Evolutionary conservation across 2,888 invertebrate species (phyloP).

Genomic region (Gisinianus flammeolus): DNA sequence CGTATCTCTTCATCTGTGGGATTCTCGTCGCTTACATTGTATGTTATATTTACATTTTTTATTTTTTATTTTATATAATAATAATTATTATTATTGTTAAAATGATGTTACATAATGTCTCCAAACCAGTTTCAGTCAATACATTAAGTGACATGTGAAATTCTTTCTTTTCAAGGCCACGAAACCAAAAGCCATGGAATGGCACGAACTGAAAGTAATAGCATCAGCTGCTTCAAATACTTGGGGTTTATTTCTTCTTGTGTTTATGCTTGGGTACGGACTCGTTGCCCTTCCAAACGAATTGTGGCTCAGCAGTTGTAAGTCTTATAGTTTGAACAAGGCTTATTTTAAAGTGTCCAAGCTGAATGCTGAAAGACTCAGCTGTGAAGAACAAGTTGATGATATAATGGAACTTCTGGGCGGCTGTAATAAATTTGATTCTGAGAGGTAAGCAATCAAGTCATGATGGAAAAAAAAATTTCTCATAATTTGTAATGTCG

Average conservation of each 20-base stretch:
- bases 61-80: too few relatives aligned
- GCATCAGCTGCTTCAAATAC: slow-evolving; percentile 95
- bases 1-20: slow-evolving; percentile 92
- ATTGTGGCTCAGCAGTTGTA: slow-evolving; percentile 75
- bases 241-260: slow-evolving; percentile 95
- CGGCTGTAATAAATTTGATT: slow-evolving; percentile 33
- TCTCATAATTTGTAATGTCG: too few relatives aligned
- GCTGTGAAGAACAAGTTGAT: slow-evolving; percentile 48
- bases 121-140: too few relatives aligned
- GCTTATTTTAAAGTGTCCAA: slow-evolving; percentile 95
- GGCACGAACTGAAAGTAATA: slow-evolving; percentile 89
- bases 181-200: slow-evolving; percentile 30
- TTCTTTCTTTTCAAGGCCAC: too few relatives aligned
- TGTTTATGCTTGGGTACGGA: slow-evolving; percentile 90
- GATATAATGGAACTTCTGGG: slow-evolving; percentile 41
- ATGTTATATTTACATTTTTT: slow-evolving; percentile 64
- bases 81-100: too few relatives aligned
- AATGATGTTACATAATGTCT: too few relatives aligned
- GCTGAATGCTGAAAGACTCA: slow-evolving; percentile 75
- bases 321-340: slow-evolving; percentile 80
- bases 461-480: too few relatives aligned
- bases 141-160: too few relatives aligned
- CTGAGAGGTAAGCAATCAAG: too few relatives aligned
- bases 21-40: slow-evolving; percentile 88
- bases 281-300: slow-evolving; percentile 84